Evolutionary conservation across 2,797 vertebrate genomes (phyloP).

Genomic region (Salmo trutta): DNA sequence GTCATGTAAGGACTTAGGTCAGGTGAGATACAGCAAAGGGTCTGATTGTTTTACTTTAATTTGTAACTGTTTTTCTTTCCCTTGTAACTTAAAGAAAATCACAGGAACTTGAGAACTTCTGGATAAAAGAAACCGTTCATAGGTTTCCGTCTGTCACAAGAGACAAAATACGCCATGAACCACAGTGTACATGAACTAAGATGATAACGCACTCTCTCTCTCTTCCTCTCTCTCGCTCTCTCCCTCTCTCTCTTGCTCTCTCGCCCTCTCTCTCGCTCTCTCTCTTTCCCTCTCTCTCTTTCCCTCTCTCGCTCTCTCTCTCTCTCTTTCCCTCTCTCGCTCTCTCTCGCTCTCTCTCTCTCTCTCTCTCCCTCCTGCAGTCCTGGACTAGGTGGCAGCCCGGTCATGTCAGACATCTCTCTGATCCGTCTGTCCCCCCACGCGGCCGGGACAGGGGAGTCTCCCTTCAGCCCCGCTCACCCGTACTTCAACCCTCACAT

Average conservation of each 20-base stretch:
- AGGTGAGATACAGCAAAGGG: not conserved
- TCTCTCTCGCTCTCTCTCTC: no score
- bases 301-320: not conserved
- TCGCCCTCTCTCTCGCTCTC: not conserved
- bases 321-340: not conserved
- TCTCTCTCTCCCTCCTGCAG: slow-evolving; percentile 68
- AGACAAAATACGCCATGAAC: not conserved
- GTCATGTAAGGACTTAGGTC: not conserved
- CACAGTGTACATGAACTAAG: not conserved
- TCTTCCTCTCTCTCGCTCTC: not conserved
- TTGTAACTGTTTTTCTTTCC: not conserved
- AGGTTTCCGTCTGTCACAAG: not conserved
- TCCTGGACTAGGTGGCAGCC: slow-evolving; percentile 87
- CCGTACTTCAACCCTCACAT: slow-evolving; percentile 91
- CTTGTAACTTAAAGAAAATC: not conserved
- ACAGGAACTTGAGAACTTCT: not conserved
- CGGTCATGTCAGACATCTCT: slow-evolving; percentile 95
- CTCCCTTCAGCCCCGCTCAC: slow-evolving; percentile 86
- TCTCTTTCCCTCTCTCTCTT: not conserved
- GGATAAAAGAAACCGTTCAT: not conserved
- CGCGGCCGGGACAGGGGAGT: slow-evolving; percentile 79
- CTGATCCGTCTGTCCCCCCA: slow-evolving; percentile 94
- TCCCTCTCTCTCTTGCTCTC: not conserved
- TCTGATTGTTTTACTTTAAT: not conserved
- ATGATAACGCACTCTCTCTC: not conserved